Evolutionary conservation across 2,888 invertebrate genomes (phyloP).

Genomic region (Salticus scenicus): DNA sequence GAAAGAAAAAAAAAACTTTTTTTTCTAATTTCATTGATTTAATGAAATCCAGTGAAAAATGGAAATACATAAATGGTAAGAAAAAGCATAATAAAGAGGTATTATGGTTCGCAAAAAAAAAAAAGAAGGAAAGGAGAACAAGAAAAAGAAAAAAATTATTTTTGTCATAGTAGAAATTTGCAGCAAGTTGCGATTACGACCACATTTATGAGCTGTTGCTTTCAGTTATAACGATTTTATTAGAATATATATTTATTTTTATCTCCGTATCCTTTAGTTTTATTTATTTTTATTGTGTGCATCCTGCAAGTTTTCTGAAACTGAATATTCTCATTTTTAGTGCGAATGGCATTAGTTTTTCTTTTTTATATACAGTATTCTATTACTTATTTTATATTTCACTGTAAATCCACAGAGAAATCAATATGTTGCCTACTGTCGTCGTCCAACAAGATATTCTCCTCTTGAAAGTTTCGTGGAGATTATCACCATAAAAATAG

Average conservation of each 20-base stretch:
- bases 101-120: conserved; percentile 2
- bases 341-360: too few species aligned
- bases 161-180: not conserved
- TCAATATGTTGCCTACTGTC: too few species aligned
- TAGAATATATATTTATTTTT: not conserved
- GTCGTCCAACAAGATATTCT: too few species aligned
- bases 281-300: not conserved
- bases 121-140: not conserved
- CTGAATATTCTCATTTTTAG: not conserved
- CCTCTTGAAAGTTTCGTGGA: not conserved
- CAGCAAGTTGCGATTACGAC: not conserved
- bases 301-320: not conserved
- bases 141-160: not conserved
- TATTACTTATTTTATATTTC: too few species aligned
- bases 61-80: too few species aligned
- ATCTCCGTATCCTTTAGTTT: not conserved
- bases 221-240: conserved; percentile 1
- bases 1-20: too few species aligned
- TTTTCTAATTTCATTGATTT: too few species aligned
- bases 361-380: too few species aligned
- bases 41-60: too few species aligned
- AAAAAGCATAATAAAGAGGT: too few species aligned
- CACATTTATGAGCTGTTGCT: not conserved
- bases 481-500: conserved; percentile 7
- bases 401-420: too few species aligned